phyloP scores from a whole-genome alignment of 2,113 vertebrate genomes.

The Cariama cristata region DNA sequence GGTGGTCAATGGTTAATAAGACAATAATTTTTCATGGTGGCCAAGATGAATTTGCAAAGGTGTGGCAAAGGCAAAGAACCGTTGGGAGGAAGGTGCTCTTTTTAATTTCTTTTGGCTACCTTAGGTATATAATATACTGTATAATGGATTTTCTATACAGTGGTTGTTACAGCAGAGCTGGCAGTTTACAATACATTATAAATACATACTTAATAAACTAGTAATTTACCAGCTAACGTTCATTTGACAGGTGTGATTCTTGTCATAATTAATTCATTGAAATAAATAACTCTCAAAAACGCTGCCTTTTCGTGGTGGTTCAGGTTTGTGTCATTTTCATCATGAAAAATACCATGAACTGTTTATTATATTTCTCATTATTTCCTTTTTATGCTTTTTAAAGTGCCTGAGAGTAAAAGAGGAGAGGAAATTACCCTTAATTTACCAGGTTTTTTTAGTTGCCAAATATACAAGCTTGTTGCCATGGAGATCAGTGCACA shows the following conservation, averaged over 20 bases:
- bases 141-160: background rate
- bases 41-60: background rate
- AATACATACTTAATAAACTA: background rate
- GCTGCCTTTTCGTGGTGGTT: background rate
- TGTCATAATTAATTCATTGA: background rate
- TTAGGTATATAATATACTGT: background rate
- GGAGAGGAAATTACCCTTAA: background rate
- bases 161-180: background rate
- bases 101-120: background rate
- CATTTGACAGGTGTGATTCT: background rate
- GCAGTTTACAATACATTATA: background rate
- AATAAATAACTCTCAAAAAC: background rate
- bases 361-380: background rate
- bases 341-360: background rate
- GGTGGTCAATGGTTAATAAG: background rate
- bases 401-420: background rate
- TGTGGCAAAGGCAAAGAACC: background rate
- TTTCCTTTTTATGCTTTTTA: constrained; percentile 17
- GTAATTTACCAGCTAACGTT: background rate
- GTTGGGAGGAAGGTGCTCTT: background rate
- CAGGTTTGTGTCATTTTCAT: background rate
- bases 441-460: constrained; percentile 27
- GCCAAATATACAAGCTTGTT: constrained; percentile 15
- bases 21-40: background rate
- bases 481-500: constrained; percentile 23